These are phyloP conservation scores for Phocoena phocoena DNA, from an alignment of 2,113 vertebrate genomes.

Conservation along the genomic window DNA sequence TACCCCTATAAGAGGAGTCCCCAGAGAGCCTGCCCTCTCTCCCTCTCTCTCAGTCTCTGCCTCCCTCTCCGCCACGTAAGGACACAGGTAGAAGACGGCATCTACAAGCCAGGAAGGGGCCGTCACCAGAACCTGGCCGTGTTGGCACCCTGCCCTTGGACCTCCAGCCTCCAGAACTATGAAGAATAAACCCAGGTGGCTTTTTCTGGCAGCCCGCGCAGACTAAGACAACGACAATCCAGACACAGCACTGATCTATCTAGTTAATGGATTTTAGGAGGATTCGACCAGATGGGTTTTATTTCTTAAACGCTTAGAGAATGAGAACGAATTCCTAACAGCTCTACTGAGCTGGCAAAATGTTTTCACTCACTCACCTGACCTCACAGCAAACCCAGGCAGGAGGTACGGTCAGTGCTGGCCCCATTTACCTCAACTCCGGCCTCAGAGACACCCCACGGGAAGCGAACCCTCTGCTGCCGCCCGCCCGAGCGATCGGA, in stretches of 20 bases:
- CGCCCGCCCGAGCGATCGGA: not conserved
- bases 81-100: not conserved
- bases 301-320: not conserved
- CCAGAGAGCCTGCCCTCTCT: not conserved
- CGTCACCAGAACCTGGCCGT: not conserved
- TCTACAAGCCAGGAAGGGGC: not conserved
- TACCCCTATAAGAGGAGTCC: not conserved
- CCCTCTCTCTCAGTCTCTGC: not conserved
- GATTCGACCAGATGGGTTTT: not conserved
- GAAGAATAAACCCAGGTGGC: accelerated
- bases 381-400: not conserved
- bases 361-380: not conserved
- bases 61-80: not conserved
- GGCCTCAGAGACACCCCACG: not conserved
- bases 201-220: not conserved
- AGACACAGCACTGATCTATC: not conserved
- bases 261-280: not conserved
- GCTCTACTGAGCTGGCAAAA: not conserved
- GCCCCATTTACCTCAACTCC: not conserved
- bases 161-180: accelerated
- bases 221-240: not conserved
- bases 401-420: not conserved
- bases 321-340: not conserved
- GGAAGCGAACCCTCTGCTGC: not conserved
- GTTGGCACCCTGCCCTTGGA: not conserved